Evolutionary conservation across 2,797 vertebrate species (phyloP), one percentile per base, ranked within the genome.

Genomic region (Mus minutoides): DNA sequence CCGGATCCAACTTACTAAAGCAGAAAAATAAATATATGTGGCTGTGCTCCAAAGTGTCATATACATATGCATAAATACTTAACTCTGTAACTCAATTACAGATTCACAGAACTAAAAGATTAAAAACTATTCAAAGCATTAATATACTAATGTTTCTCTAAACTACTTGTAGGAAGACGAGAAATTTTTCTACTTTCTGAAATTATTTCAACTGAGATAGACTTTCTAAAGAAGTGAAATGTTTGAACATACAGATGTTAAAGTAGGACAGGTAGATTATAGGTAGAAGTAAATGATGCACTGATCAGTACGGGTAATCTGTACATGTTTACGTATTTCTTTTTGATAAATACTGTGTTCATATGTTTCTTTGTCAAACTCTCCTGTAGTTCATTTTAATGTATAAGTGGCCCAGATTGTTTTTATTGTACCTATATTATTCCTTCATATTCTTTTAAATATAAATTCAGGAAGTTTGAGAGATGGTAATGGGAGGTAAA

Each of bases 381-480:
- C 54, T 77, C 13, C 52, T 83, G 1, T 92, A 79, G 90, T 95
- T 97, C 40, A 69, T 84, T 94, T 90, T 88, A 90, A 77, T 93
- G 3, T 89, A 9, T 56, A 76, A 88, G 85, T 77, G 34, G n/a
- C 22, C 22, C 10, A 13, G 9, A 58, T 37, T 29, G 75, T 75
- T 84, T 89, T 90, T 88, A 71, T 89, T 86, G 9, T 8, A 43
- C 54, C 71, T 29, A 5, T 24, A 26, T 64, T 64, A 58, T 64
- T 84, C 46, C 29, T 6, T 91, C 62, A 37, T 77, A 49, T 67
- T 85, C 7, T 69, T 93, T 95, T 60, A 43, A 62, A 62, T 62
- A 89, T 76, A 82, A 94, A 83, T 94, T 16, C 29, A 14, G 69
- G 26, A 95, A 91, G n/a, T 93, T 78, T 49, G 40, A 43, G 34